Conservation (phyloP, 2,888 invertebrate species). For the Hydropsyche betteni region DNA sequence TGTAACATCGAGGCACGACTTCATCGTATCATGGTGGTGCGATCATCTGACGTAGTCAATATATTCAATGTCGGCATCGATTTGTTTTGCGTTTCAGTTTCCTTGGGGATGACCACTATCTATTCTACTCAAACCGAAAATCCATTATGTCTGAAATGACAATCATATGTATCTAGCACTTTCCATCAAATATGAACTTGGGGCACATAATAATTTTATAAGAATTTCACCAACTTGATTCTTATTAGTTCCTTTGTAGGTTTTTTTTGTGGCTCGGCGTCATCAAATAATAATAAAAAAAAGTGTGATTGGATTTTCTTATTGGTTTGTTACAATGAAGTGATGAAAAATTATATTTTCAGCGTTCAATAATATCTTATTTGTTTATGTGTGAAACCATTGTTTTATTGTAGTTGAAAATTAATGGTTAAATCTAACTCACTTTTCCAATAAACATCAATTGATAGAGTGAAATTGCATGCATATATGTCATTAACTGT, state of each 20-base stretch:
- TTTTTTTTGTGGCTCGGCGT: conserved; percentile 1
- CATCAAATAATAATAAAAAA: no score
- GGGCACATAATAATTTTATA: background rate
- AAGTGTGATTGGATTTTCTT: no score
- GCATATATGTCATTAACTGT: no score
- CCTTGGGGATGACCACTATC: conserved; percentile 48
- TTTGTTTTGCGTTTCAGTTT: conserved; percentile 43
- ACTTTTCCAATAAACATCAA: no score
- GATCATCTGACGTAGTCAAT: conserved; percentile 2
- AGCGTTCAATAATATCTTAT: no score
- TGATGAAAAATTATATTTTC: no score
- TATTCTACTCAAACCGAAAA: conserved; percentile 17
- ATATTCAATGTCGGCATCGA: conserved; percentile 7
- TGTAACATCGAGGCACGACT: background rate
- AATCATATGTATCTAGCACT: background rate
- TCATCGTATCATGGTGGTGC: conserved; percentile 14
- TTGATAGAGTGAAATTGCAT: no score
- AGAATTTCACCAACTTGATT: no score
- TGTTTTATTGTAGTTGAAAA: background rate
- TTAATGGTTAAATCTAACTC: background rate
- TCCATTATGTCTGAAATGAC: conserved; percentile 25
- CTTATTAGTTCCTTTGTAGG: no score
- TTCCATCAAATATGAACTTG: conserved; percentile 12
- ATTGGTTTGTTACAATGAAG: no score
- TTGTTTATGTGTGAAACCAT: no score